Evolutionary conservation across 2,797 vertebrate genomes (phyloP), one percentile per base, ranked within the genome.

Genomic region (Acipenser transmontanus): DNA sequence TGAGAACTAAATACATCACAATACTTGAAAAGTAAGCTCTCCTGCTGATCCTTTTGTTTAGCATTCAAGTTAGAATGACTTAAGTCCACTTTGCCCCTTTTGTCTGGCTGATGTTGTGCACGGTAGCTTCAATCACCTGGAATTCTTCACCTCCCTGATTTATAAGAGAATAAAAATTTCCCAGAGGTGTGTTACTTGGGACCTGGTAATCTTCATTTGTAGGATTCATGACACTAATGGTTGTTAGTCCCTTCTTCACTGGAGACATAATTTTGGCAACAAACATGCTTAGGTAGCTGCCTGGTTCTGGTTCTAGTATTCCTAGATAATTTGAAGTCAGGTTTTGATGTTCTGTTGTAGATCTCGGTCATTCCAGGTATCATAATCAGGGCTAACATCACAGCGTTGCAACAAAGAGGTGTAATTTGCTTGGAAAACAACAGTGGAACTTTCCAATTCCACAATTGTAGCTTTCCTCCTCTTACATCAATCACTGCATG

Each of bases 401-500:
- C 60, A 62, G 66, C 7, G 2, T 50, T 54, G 13, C 66, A 49
- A 8, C 50, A 62, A 6, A 52, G 60, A 14, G 64, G 54, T 7
- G 57, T 10, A 6, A 12, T 51, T 20, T 67, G 14, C 5, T 8
- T 49, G n/a, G 12, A 12, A n/a, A 20, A 47, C 17, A 67, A 49
- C 7, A 67, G 49, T 8, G 66, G 59, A 9, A 62, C 49, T 47
- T 50, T 52, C 3, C 59, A 14, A 8, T 67, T 47, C 17, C 14
- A 17, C 13, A 67, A 7, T 6, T 14, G 51, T 4, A 67, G 48
- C 13, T 12, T 7, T 1, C 8, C 47, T 11, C 47, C 6, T 1
- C 7, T 47, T n/a, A 59, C n/a, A 47, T 66, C 57, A 63, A 64
- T 61, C n/a, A 73, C 66, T 12, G 52, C 51, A 14, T 69, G 68